Percentiles rank a stretch among this genome's conserved stretches.
These are phyloP conservation scores for Amblyjoppa fuscipennis DNA, from an alignment of 2,888 invertebrate species.

Conservation along the genomic window DNA sequence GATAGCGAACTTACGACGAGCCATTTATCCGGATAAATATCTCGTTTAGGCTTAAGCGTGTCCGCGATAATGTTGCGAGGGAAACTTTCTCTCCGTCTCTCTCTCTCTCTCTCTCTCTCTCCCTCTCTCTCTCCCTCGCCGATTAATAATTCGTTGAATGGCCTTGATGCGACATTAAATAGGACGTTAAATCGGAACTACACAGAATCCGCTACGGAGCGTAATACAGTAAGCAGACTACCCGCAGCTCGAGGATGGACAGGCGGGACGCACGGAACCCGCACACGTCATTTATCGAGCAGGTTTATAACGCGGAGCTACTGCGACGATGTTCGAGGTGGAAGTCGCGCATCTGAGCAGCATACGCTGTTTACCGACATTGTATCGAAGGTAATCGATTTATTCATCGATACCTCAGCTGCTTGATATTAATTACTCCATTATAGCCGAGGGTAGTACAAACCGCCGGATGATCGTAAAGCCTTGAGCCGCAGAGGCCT, in stretches of 20 bases:
- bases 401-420: conserved; percentile 24
- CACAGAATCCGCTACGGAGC: not conserved
- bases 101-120: not conserved
- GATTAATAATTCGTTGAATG: conserved; percentile 32
- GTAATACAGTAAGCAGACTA: conserved; percentile 17
- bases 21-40: conserved; percentile 46
- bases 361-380: not conserved
- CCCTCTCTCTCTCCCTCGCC: not conserved
- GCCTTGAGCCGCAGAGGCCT: too few species aligned
- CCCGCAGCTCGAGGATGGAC: conserved; percentile 29
- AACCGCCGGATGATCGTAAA: not conserved
- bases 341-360: not conserved
- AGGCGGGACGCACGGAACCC: not conserved
- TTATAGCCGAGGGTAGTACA: not conserved
- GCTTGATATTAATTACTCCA: conserved; percentile 22
- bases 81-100: not conserved
- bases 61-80: conserved; percentile 24
- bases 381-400: not conserved
- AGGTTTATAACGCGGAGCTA: not conserved
- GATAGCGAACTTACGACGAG: conserved; percentile 51
- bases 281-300: conserved; percentile 1
- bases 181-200: conserved; percentile 25
- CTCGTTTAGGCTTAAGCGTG: conserved; percentile 31
- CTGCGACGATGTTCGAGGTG: not conserved
- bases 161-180: conserved; percentile 34